These are phyloP conservation scores for Ditylenchus weischeri DNA, from an alignment of 2,888 invertebrate genomes.

Conservation along the genomic window DNA sequence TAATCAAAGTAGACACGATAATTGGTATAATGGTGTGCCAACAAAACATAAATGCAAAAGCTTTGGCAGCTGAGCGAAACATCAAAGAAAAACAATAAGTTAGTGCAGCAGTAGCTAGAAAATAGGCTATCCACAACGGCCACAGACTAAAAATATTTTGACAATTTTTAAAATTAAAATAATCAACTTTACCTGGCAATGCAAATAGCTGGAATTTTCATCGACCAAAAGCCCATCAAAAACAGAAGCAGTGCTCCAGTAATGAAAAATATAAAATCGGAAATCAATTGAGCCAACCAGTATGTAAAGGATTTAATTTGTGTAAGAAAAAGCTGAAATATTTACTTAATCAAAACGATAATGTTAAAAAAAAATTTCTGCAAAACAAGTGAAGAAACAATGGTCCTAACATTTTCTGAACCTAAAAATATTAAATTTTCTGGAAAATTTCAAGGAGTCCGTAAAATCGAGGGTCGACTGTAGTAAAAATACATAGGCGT, in stretches of 20 bases:
- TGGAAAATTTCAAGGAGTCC: too few species aligned
- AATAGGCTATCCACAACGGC: constrained; percentile 6
- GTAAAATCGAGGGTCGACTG: too few species aligned
- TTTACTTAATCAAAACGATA: too few species aligned
- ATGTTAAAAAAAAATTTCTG: too few species aligned
- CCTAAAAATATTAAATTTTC: too few species aligned
- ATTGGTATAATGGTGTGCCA: constrained; percentile 7
- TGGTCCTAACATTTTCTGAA: too few species aligned
- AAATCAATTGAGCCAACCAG: constrained; percentile 3
- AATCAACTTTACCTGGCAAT: not conserved
- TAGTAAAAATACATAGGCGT: too few species aligned
- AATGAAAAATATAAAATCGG: constrained; percentile 5
- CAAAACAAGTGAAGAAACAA: too few species aligned
- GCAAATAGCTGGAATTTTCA: not conserved
- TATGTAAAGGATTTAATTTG: not conserved
- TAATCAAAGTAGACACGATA: not conserved
- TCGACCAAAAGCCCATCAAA: constrained; percentile 1
- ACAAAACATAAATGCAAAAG: not conserved
- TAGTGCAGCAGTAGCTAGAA: not conserved
- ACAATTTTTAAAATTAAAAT: not conserved
- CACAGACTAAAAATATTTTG: not conserved
- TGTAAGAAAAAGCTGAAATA: constrained; percentile 4
- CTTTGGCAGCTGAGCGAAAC: constrained; percentile 10
- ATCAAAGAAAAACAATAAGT: constrained; percentile 5
- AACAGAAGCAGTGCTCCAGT: not conserved